Evolutionary conservation across 2,797 vertebrate species (phyloP), one percentile per base, ranked within the genome.

Genomic region (Myoxocephalus aenaeus): DNA sequence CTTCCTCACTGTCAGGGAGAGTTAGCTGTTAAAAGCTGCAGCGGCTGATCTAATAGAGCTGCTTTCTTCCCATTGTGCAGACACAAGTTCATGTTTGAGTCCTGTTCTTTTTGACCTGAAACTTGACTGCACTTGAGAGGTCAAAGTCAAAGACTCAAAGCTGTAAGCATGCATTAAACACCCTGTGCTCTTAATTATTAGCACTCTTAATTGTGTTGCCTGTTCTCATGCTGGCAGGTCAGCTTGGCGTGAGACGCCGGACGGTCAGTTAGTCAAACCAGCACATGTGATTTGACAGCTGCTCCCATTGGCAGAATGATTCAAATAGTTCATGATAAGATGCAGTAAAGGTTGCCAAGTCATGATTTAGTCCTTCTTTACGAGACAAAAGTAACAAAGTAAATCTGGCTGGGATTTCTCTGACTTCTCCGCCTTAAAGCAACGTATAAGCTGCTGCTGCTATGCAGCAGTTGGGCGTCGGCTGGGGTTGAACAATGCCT

Each of bases 71-170:
- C 51, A 83, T 82, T 74, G 70, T 81, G 79, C 75, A 82, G 87
- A 86, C 84, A 69, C 78, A 73, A 84, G 85, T 88, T 91, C 82
- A 78, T 79, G 77, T 88, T 80, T 84, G 71, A 86, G 81, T 75
- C 2, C 18, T 67, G 73, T 88, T 80, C 78, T 82, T 86, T 80
- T 72, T 90, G 82, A 92, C 90, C 92, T 86, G 65, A 82, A 92
- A 92, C 90, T 92, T 93, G 91, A 93, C 91, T 81, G 85, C 88
- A 90, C 80, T 91, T 79, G 61, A 91, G 53, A 89, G 90, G 91
- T 92, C 89, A 65, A 80, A 65, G 57, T 61, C 58, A 59, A 66
- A 79, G 78, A 79, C 78, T 83, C 62, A n/a, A 73, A 82, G 70
- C 77, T 91, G 76, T 87, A 91, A 90, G 83, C 85, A 83, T 77